A percentile compares a stretch with the other conserved stretches of the same genome.
Evolutionary conservation across 1,140 invertebrate species (phyloP).

Genomic region (Dysdera silvatica): DNA sequence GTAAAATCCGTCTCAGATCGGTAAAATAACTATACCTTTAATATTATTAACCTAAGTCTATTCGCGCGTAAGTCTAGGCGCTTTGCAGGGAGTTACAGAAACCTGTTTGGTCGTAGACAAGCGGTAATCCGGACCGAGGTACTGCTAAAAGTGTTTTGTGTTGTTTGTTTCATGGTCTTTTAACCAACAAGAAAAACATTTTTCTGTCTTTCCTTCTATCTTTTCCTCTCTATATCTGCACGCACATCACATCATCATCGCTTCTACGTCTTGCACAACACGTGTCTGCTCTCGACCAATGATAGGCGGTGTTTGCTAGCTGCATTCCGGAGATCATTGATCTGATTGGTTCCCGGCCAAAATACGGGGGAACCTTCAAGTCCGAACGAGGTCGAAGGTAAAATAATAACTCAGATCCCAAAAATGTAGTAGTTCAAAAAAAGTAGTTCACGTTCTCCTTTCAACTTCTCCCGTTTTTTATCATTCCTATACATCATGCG

Average conservation of each 20-base stretch:
- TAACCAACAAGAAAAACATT: slow-evolving; percentile 15
- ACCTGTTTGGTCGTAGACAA: no score
- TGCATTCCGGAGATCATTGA: slow-evolving; percentile 99
- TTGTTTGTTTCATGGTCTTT: slow-evolving; percentile 19
- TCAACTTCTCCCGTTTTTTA: not conserved
- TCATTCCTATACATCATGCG: no score
- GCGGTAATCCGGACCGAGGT: no score
- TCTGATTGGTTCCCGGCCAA: slow-evolving; percentile 97
- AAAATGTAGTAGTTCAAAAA: not conserved
- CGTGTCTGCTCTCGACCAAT: slow-evolving; percentile 27
- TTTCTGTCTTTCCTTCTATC: slow-evolving; percentile 27
- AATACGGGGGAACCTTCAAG: slow-evolving; percentile 99
- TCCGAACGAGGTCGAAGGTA: slow-evolving; percentile 78
- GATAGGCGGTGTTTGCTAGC: slow-evolving; percentile 79
- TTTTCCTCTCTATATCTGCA: slow-evolving; percentile 30
- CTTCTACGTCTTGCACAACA: slow-evolving; percentile 27
- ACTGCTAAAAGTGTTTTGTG: slow-evolving; percentile 19
- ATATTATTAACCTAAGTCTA: no score
- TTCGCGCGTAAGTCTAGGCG: no score
- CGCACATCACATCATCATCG: slow-evolving; percentile 25
- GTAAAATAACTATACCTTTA: no score
- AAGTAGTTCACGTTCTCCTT: not conserved
- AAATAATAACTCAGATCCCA: slow-evolving; percentile 2
- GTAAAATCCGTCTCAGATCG: no score
- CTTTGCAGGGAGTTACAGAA: no score